Base-by-base conservation (phyloP, 1,140 invertebrate species). In the Melitaea cinxia region DNA sequence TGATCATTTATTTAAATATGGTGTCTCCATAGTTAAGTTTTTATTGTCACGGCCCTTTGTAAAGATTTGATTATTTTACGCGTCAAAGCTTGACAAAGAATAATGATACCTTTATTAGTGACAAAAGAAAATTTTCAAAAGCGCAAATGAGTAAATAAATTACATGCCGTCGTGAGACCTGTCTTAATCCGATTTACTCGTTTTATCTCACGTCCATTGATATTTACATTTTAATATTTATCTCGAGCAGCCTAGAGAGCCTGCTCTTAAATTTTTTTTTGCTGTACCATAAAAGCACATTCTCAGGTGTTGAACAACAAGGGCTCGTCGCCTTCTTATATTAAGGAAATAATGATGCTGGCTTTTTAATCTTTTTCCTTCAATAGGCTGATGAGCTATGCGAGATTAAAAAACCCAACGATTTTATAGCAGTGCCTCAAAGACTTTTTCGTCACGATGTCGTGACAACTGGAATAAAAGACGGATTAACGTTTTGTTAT, bases 101-200 rank as follows among this genome's bases (percentile, higher is more conserved):
- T 72, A 65, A 70, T 53, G 42, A 30, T 35, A 62, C 68, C 45
- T 58, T 71, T 71, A 70, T 49, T 58, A 66, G 53, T 30, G 60
- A 68, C 21, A 57, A 70, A 70, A 68, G 70, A 68, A 64, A 62
- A 53, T 59, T 68, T 54, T 72, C 35, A 63, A 56, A 68, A 65
- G 47, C 62, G 63, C 65, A 68, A 73, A 72, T 62, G 62, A 65
- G 50, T 56, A 74, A 77, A 76, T 71, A 69, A 66, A 68, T 66
- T 59, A 37, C 42, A 49, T 54, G 45, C 57, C 53, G 73, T 73
- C 71, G 72, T 65, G 63, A 73, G 71, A 73, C 73, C 73, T 66
- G 75, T 68, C 68, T 68, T 80, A 74, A 85, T 81, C 80, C 73
- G 75, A 73, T 78, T 80, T 75, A 63, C 61, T 54, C 62, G 65